These are phyloP conservation scores for Chitala chitala DNA, from an alignment of 2,113 vertebrate species.

Conservation along the genomic window DNA sequence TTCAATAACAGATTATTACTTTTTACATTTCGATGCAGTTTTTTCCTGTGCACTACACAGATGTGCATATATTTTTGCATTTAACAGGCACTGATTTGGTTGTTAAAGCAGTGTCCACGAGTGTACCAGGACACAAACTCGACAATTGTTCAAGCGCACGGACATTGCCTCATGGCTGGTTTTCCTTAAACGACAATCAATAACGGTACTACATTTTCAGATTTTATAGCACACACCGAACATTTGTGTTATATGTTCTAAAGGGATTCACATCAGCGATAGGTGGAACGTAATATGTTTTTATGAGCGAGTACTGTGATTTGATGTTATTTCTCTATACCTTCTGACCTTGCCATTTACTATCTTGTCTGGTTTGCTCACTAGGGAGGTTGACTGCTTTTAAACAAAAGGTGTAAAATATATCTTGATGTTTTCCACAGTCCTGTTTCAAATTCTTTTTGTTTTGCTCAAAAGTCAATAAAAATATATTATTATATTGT, in stretches of 20 bases:
- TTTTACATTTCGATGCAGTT: too few species aligned
- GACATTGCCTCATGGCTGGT: too few species aligned
- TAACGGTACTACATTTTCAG: background rate
- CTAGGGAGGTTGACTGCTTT: background rate
- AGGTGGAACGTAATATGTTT: background rate
- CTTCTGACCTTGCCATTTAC: background rate
- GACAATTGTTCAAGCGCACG: too few species aligned
- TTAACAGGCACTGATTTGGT: background rate
- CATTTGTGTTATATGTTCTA: background rate
- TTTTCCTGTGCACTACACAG: too few species aligned
- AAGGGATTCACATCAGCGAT: background rate
- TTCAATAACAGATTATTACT: too few species aligned
- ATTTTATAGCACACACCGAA: background rate
- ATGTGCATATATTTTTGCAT: background rate
- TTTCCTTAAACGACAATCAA: background rate
- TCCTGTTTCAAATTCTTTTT: background rate
- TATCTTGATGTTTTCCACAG: background rate
- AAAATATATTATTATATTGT: background rate
- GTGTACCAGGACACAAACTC: too few species aligned
- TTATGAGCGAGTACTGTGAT: background rate
- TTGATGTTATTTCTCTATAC: background rate
- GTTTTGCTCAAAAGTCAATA: background rate
- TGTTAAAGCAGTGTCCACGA: background rate
- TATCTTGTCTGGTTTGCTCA: background rate
- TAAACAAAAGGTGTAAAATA: background rate